Conservation (phyloP, 2,113 vertebrate genomes). For the Rhinoptilus africanus region DNA sequence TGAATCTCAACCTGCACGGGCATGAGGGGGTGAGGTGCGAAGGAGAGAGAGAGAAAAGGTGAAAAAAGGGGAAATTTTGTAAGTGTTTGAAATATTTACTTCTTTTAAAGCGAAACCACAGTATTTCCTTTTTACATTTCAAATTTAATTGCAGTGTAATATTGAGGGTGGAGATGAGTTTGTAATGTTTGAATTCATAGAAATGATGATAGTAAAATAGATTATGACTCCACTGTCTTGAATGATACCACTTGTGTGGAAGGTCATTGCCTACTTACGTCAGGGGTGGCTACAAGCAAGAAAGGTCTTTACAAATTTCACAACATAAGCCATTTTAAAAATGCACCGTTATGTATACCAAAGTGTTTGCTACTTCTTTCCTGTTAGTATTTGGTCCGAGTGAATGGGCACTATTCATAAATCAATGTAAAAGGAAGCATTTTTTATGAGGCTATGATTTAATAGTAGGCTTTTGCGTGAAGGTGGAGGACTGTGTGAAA, state of each 20-base stretch:
- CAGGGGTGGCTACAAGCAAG: not conserved
- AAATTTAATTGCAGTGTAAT: not conserved
- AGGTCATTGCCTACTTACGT: not conserved
- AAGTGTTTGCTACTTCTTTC: not conserved
- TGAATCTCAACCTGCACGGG: not conserved
- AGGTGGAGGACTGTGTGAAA: not conserved
- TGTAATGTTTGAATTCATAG: not conserved
- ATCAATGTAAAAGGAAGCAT: not conserved
- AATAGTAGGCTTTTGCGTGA: not conserved
- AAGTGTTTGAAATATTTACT: not conserved
- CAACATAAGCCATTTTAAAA: not conserved
- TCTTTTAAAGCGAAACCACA: not conserved
- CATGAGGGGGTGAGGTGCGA: rapidly evolving
- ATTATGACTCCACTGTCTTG: not conserved
- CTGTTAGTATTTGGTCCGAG: not conserved
- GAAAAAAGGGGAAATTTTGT: not conserved
- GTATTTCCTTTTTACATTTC: not conserved
- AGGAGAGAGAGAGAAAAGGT: too few species aligned
- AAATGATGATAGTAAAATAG: not conserved
- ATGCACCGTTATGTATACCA: not conserved
- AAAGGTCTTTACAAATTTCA: not conserved
- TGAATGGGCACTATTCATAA: not conserved
- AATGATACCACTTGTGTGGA: not conserved
- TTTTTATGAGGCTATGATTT: not conserved
- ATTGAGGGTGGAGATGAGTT: not conserved